Conservation (phyloP, 53 echinoderm and acorn worm species). For the Crossaster papposus region DNA sequence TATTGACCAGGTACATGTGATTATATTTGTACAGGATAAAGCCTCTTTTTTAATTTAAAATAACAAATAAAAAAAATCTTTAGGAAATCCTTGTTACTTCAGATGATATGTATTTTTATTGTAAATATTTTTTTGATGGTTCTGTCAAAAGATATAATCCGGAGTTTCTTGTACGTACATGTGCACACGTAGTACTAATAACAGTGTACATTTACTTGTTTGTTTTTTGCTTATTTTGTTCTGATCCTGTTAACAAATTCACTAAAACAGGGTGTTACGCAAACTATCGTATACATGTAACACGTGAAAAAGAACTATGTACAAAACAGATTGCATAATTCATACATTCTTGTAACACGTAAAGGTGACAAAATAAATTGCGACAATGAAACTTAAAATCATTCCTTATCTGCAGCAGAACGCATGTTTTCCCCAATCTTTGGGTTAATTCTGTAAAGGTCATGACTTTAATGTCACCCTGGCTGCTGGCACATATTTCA, state of each 20-base stretch:
- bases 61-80: not conserved
- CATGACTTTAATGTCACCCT: not conserved
- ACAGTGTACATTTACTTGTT: not conserved
- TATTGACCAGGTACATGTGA: not conserved
- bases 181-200: not conserved
- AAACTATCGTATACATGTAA: not conserved
- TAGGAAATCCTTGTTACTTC: not conserved
- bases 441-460: slow-evolving; percentile 3
- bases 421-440: not conserved
- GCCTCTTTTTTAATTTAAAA: not conserved
- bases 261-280: no score
- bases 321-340: not conserved
- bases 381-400: not conserved
- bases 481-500: not conserved
- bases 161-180: not conserved
- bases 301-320: not conserved
- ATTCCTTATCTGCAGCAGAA: not conserved
- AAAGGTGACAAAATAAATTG: no score
- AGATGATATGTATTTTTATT: not conserved
- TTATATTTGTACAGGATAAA: not conserved
- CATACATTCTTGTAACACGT: no score
- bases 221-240: not conserved
- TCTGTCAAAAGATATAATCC: not conserved
- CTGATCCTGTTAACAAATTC: not conserved
- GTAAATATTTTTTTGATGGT: not conserved